Percentiles rank a stretch among this genome's conserved stretches.
Evolutionary conservation across 2,113 vertebrate genomes (phyloP).

Genomic region (Deroptyus accipitrinus): DNA sequence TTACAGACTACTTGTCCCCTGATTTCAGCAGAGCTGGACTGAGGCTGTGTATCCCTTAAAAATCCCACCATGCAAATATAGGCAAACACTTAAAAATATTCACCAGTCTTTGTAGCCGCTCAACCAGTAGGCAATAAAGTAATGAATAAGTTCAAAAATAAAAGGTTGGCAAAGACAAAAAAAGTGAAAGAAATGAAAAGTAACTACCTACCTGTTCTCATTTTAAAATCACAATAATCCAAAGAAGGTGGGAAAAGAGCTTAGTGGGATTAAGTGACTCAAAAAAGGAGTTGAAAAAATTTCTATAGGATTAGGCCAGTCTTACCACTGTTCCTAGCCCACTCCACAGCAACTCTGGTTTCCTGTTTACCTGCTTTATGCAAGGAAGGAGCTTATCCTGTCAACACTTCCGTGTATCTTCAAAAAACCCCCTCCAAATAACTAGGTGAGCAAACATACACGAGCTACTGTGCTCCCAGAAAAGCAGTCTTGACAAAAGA

Average conservation of each 20-base stretch:
- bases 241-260: not conserved
- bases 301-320: not conserved
- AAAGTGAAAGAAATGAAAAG: not conserved
- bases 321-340: fast-evolving
- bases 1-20: not conserved
- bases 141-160: not conserved
- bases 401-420: not conserved
- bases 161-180: not conserved
- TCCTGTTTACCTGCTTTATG: not conserved
- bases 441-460: not conserved
- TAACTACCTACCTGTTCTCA: not conserved
- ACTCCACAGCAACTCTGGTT: not conserved
- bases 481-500: not conserved
- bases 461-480: not conserved
- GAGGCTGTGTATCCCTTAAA: not conserved
- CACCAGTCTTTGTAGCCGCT: not conserved
- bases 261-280: not conserved
- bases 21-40: not conserved
- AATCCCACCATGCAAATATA: not conserved
- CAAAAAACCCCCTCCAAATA: not conserved
- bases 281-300: not conserved
- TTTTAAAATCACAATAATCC: not conserved
- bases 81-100: not conserved
- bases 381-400: not conserved
- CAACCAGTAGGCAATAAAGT: not conserved